Base-by-base conservation (phyloP, 2,888 invertebrate genomes). In the Patella ulyssiponensis region DNA sequence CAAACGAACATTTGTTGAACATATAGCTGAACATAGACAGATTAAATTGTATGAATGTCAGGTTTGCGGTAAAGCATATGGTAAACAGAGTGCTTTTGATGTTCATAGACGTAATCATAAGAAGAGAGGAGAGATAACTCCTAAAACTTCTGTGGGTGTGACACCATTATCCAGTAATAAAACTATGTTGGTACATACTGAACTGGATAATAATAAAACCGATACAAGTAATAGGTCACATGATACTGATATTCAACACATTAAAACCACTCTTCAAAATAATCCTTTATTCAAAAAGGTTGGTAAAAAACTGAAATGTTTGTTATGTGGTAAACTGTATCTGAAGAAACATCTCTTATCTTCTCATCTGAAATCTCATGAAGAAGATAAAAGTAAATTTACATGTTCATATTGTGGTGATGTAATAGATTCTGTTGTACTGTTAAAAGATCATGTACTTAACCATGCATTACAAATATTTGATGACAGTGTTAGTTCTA, bases 91-190 rank as follows among this genome's bases (percentile, higher is more conserved):
- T 64, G 64, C 12, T 11, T 64, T 64, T 14, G 64, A 64, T 64
- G 64, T 23, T 64, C 64, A 64, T 23, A 64, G 64, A 23, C 64
- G 64, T 12, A 64, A 64, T 64, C 64, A 64, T 64, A 64, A 15
- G 14, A 20, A 64, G 14, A 7, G 5, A 5, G 64, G 15, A 12
- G 64, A 64, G 12, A 11, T 23, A 12, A 20, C 12, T 64, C 12
- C 11, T 23, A 64, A 23, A 12, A 20, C 3, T 11, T 20, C 20
- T 64, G 23, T 64, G 11, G 12, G 11, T 23, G 23, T 20, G 2
- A 9, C 44, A 44, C 7, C 44, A 44, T 7, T 44, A 44, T 1
- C 44, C 44, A 44, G 44, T 7, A 44, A 44, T 44, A 44, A 44
- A 44, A 44, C 44, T 9, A 7, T 44, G 44, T 44, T 9, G 44